Evolutionary conservation across 2,797 vertebrate genomes (phyloP), one percentile per base, ranked within the genome.

Genomic region (Sparus aurata): DNA sequence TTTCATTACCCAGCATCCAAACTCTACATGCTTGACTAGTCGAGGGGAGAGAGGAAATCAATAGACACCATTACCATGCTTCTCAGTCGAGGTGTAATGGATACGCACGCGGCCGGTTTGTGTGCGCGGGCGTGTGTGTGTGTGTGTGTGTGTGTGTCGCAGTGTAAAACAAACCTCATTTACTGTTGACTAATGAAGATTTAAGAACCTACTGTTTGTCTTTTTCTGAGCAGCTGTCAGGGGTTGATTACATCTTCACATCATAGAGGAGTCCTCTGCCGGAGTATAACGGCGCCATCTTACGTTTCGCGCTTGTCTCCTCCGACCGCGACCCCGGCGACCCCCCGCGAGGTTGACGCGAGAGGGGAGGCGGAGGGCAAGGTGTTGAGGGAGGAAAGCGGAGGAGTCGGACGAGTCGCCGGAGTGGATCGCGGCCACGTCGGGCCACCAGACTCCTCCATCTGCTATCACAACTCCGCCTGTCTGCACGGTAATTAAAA

Each of bases 151-250:
- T 68, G 84, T 86, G 81, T 67, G 81, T 47, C 25, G 65, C 81
- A 64, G 83, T 85, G 86, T 90, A 85, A 88, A 89, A 83, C 91
- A 92, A 92, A 92, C 89, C 92, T 90, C 84, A 83, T 92, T 91
- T 89, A 80, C 90, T 79, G 79, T 84, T 91, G 92, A 92, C 90
- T 94, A 92, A 94, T 93, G 92, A 93, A 91, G 92, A 93, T 93
- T 92, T 93, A 92, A 92, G 90, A 89, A 93, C 86, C 87, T 52
- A 80, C 87, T 82, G 81, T 89, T 90, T 84, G 87, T 89, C 85
- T 90, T 88, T 86, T 79, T 80, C 79, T 59, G 82, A 91, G 86
- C 88, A 87, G 87, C 87, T 91, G 92, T 91, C 91, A 87, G 70
- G 76, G 84, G 46, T 90, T 85, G 83, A 93, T 91, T 90, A 85